These are phyloP conservation scores for Tenualosa thibaudeaui DNA, from an alignment of 2,797 vertebrate genomes.

Conservation along the genomic window DNA sequence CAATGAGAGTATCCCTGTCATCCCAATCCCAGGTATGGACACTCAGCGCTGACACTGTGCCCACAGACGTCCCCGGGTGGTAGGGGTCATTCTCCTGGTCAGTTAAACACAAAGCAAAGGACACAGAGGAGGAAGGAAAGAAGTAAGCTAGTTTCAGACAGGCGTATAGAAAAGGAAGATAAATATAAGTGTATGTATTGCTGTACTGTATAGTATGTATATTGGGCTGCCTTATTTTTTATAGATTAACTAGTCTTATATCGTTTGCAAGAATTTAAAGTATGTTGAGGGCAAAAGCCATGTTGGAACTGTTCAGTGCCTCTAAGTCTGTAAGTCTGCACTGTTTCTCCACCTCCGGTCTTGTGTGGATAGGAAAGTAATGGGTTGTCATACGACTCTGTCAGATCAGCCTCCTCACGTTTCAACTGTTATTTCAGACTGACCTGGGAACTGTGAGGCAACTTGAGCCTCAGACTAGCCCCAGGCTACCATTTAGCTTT, in stretches of 20 bases:
- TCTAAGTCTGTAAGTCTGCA: too few relatives aligned
- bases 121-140: not conserved
- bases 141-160: not conserved
- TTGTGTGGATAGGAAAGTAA: not conserved
- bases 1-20: slow-evolving; percentile 87
- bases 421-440: slow-evolving; percentile 15
- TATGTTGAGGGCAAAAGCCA: not conserved
- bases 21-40: slow-evolving; percentile 89
- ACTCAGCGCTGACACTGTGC: not conserved
- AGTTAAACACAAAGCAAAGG: not conserved
- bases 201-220: not conserved
- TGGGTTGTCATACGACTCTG: not conserved
- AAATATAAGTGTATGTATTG: not conserved
- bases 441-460: slow-evolving; percentile 19
- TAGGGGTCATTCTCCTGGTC: not conserved
- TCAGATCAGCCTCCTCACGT: not conserved
- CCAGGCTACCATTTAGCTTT: not conserved
- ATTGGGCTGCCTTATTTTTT: not conserved
- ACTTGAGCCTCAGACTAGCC: not conserved
- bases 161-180: not conserved
- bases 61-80: not conserved
- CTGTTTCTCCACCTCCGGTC: not conserved
- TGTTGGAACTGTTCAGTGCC: not conserved
- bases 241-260: not conserved
- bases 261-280: not conserved